These are phyloP conservation scores for Schizopygopsis malacanthus DNA, from an alignment of 2,797 vertebrate species.

Conservation along the genomic window DNA sequence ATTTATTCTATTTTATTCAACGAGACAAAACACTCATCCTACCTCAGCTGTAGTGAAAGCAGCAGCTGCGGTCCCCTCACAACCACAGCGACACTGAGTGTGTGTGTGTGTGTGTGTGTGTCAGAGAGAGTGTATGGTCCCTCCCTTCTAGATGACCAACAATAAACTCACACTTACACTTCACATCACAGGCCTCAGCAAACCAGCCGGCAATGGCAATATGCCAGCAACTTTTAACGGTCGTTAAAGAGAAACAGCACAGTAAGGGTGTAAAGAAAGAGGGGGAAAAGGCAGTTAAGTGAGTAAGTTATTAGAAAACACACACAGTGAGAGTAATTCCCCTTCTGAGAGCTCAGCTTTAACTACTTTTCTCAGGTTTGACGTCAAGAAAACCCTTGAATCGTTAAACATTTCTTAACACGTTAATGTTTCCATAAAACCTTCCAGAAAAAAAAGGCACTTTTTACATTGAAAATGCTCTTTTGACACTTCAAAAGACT, in stretches of 20 bases:
- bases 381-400: not conserved
- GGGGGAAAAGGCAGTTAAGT: not conserved
- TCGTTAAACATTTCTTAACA: not conserved
- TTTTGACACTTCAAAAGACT: not conserved
- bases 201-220: conserved; percentile 41
- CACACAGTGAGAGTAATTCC: not conserved
- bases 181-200: not conserved
- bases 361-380: not conserved
- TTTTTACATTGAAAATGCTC: not conserved
- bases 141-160: conserved; percentile 27
- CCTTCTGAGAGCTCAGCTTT: not conserved
- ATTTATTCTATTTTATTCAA: not conserved
- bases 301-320: conserved; percentile 22
- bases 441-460: too few species aligned
- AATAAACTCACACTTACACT: conserved; percentile 13
- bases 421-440: not conserved
- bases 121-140: conserved; percentile 41
- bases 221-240: conserved; percentile 52
- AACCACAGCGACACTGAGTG: conserved; percentile 46
- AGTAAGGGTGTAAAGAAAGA: conserved; percentile 34
- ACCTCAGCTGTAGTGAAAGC: conserved; percentile 57
- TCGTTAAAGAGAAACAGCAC: conserved; percentile 37
- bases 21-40: conserved; percentile 24
- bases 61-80: conserved; percentile 60
- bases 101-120: conserved; percentile 45